A percentile compares a stretch with the other conserved stretches of the same genome.
phyloP scores from a whole-genome alignment of 2,888 invertebrate species.

The Diplazon laetatorius region DNA sequence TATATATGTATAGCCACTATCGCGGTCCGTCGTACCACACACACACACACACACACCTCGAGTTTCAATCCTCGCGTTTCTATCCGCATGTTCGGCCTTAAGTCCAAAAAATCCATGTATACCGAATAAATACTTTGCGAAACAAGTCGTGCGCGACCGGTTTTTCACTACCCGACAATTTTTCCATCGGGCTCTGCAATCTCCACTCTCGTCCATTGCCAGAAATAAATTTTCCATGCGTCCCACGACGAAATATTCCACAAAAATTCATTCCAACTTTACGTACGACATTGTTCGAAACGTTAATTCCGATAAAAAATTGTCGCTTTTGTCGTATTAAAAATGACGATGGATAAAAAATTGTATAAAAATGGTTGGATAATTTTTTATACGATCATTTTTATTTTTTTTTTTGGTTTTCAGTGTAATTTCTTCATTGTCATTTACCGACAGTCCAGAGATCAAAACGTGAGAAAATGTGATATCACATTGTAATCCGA shows the following conservation, averaged over 20 bases:
- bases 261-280: no score
- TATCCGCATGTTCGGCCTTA: background rate
- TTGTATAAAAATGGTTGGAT: no score
- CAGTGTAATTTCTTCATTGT: background rate
- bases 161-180: background rate
- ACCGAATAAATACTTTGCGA: slow-evolving; percentile 17
- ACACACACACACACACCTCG: no score
- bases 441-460: no score
- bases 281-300: no score
- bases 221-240: slow-evolving; percentile 11
- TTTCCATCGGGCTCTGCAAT: background rate
- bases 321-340: no score
- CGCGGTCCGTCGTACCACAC: background rate
- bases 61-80: background rate
- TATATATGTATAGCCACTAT: background rate
- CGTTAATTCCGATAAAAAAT: no score
- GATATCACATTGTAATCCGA: no score
- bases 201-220: background rate
- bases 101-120: slow-evolving; percentile 26
- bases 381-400: background rate
- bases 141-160: slow-evolving; percentile 3
- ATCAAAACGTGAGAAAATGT: no score
- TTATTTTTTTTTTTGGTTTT: background rate
- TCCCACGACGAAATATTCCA: slow-evolving; percentile 1
- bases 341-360: no score